Evolutionary conservation across 2,797 vertebrate genomes (phyloP).

Genomic region (Bryconaethiops microstoma): DNA sequence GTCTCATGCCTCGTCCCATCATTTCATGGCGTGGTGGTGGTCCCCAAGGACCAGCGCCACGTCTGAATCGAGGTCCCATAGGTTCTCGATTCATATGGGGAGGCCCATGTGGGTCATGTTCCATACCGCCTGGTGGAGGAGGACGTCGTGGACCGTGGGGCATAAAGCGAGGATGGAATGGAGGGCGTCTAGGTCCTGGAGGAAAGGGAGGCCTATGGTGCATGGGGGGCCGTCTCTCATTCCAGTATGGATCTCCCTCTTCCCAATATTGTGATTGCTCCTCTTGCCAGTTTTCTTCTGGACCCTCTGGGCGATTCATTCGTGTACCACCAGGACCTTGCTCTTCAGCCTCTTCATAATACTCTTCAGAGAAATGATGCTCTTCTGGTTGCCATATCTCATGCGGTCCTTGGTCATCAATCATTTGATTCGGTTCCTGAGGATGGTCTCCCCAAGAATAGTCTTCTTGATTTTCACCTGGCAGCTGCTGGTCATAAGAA

Average conservation of each 20-base stretch:
- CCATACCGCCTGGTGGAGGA: constrained; percentile 73
- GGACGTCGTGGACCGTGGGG: constrained; percentile 77
- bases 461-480: constrained; percentile 79
- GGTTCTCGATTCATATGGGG: constrained; percentile 66
- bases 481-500: constrained; percentile 71
- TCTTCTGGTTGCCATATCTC: constrained; percentile 81
- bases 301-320: constrained; percentile 62
- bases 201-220: constrained; percentile 76
- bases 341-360: constrained; percentile 78
- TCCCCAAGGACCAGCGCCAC: constrained; percentile 64
- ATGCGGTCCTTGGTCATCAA: constrained; percentile 67
- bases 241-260: constrained; percentile 83
- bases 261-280: constrained; percentile 81
- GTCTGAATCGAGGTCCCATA: constrained; percentile 64
- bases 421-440: constrained; percentile 74
- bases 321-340: constrained; percentile 72
- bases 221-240: constrained; percentile 81
- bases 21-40: constrained; percentile 72
- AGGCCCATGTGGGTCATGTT: constrained; percentile 64
- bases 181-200: constrained; percentile 72
- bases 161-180: constrained; percentile 77
- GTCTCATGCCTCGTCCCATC: constrained; percentile 75
- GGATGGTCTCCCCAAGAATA: constrained; percentile 79
- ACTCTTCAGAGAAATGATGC: constrained; percentile 77
- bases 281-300: constrained; percentile 82